Evolutionary conservation across 2,888 invertebrate genomes (phyloP), one percentile per base, ranked within the genome.

Genomic region (Dicycla oo): DNA sequence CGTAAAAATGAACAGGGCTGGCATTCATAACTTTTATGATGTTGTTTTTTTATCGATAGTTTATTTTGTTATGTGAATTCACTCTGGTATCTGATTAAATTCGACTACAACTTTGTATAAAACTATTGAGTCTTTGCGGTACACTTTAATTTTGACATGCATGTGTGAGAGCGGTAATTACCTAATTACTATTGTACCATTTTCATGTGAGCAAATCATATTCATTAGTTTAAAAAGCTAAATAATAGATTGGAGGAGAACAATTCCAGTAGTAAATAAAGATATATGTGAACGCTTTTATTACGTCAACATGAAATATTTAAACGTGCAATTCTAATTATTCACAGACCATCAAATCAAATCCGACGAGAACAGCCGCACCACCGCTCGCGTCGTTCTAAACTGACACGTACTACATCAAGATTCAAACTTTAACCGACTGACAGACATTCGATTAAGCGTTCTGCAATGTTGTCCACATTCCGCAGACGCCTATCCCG

Each of bases 1-100:
- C 86, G 84, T 86, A 87, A 88, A 91, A 91, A 90, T 86, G 57
- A 53, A 43, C 79, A 91, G 91, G 91, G 91, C 69, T 91, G 88
- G 8, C 87, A 76, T 64, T 74, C 57, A 71, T 43, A 38, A 67
- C 49, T 69, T 71, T 61, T 30, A 8, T 54, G 51, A 58, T n/a
- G 49, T 65, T 13, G 23, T 38, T 69, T 62, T 68, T 67, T 70
- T 56, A n/a, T n/a, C n/a, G n/a, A n/a, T n/a, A n/a, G n/a, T n/a
- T 62, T 56, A 23, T 0, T 20, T 54, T 51, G 0, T 13, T 65
- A 40, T 11, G 3, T 3, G 10, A 47, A 23, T 40, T 49, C 26
- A 11, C 7, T 26, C 8, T 7, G 43, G 20, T 45, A n/a, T 5
- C n/a, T 49, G 11, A n/a, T 51, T 47, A 43, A 26, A 34, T 53